These are phyloP conservation scores for Magallana angulata DNA, from an alignment of 1,140 invertebrate species.

Conservation along the genomic window DNA sequence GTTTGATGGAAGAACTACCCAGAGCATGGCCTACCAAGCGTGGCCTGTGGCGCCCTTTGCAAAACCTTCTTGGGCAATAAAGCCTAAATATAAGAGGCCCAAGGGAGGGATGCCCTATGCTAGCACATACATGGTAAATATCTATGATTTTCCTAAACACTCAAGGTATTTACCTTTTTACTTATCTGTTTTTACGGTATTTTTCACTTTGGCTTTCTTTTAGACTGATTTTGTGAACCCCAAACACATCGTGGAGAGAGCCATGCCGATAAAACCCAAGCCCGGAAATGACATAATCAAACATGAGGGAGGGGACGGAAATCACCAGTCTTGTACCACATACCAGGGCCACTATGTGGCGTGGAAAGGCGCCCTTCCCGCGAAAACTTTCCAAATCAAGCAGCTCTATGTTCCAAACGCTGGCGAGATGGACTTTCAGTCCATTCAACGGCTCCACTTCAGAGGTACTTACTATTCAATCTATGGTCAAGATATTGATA, in stretches of 20 bases:
- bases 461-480: constrained; percentile 27
- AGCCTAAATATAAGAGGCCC: constrained; percentile 41
- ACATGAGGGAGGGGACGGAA: neutral
- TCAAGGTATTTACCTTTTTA: too few relatives aligned
- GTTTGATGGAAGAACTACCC: constrained; percentile 51
- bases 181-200: too few relatives aligned
- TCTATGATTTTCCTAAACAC: neutral
- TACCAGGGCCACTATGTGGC: constrained; percentile 45
- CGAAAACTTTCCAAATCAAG: constrained; percentile 44
- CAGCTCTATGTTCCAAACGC: constrained; percentile 43
- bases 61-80: constrained; percentile 46
- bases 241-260: neutral
- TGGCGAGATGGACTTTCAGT: constrained; percentile 41
- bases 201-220: neutral
- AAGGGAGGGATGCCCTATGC: constrained; percentile 36
- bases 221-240: constrained; percentile 18
- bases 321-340: neutral
- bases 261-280: constrained; percentile 20
- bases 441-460: constrained; percentile 44
- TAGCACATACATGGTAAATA: constrained; percentile 52
- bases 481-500: too few relatives aligned
- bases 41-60: constrained; percentile 43
- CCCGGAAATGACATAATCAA: constrained; percentile 41
- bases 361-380: constrained; percentile 27
- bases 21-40: constrained; percentile 38